Evolutionary conservation across 2,888 invertebrate species (phyloP).

Genomic region (Lutraria lutraria): DNA sequence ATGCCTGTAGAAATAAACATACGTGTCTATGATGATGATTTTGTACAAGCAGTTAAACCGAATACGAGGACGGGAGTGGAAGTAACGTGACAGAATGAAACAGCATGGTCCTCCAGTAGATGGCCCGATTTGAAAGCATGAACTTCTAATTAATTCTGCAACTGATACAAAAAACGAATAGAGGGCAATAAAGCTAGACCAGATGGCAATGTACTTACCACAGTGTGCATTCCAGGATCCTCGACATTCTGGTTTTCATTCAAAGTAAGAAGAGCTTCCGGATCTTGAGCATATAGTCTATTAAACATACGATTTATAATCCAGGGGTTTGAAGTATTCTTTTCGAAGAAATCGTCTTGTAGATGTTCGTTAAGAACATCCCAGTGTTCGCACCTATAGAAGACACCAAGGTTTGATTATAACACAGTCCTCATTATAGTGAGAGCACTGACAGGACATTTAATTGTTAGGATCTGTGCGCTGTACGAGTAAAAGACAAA

Average conservation of each 20-base stretch:
- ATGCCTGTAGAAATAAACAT: neutral
- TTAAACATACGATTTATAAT: neutral
- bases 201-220: too few relatives aligned
- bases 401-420: neutral
- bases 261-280: neutral
- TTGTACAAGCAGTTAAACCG: neutral
- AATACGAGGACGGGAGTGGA: neutral
- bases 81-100: too few relatives aligned
- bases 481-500: too few relatives aligned
- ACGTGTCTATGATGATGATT: neutral
- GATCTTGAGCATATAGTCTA: neutral
- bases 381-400: neutral
- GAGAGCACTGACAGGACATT: too few relatives aligned
- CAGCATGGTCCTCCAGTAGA: too few relatives aligned
- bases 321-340: neutral
- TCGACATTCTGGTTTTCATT: neutral
- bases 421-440: too few relatives aligned
- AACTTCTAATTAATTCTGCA: too few relatives aligned
- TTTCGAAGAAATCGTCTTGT: neutral
- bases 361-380: neutral
- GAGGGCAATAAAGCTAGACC: too few relatives aligned
- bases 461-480: too few relatives aligned
- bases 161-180: too few relatives aligned
- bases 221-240: neutral
- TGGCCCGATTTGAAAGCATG: too few relatives aligned